Percentiles rank a stretch among this genome's conserved stretches.
These are phyloP conservation scores for Cephalopachus bancanus DNA, from an alignment of 2,797 vertebrate species.

Conservation along the genomic window DNA sequence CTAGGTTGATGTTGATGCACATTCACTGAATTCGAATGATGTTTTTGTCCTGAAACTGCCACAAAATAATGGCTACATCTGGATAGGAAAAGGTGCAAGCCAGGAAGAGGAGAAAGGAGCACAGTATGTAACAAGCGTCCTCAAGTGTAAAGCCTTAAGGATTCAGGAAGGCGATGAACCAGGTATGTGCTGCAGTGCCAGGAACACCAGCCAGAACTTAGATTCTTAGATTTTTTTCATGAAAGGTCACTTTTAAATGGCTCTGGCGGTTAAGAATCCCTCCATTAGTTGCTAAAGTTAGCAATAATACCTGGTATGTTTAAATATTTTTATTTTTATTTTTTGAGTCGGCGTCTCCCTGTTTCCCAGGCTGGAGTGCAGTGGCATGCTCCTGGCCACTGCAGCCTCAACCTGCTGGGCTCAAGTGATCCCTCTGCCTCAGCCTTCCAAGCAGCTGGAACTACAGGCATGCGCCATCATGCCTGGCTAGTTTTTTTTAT, in stretches of 20 bases:
- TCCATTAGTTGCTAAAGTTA: neutral
- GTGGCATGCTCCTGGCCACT: too few relatives aligned
- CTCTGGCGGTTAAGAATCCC: neutral
- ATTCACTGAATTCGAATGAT: slow-evolving; percentile 94
- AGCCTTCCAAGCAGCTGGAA: too few relatives aligned
- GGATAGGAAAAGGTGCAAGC: slow-evolving; percentile 94
- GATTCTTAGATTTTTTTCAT: neutral
- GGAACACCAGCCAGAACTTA: too few relatives aligned
- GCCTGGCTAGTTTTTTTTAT: too few relatives aligned
- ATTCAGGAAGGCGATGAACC: slow-evolving; percentile 93
- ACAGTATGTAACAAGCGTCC: slow-evolving; percentile 88
- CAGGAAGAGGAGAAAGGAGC: slow-evolving; percentile 93
- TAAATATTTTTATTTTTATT: neutral
- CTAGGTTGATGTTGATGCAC: slow-evolving; percentile 92
- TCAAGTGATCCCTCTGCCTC: too few relatives aligned
- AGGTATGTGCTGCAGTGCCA: slow-evolving; percentile 86
- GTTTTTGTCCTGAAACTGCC: slow-evolving; percentile 93
- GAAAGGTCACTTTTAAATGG: neutral
- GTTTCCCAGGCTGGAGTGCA: too few relatives aligned
- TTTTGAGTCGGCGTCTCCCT: too few relatives aligned
- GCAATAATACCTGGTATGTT: neutral
- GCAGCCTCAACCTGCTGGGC: too few relatives aligned
- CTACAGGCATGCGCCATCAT: too few relatives aligned
- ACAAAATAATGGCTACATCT: slow-evolving; percentile 90
- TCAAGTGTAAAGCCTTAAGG: slow-evolving; percentile 88